Conservation (phyloP, 2,797 vertebrate species). For the Helicolenus hilgendorfi region DNA sequence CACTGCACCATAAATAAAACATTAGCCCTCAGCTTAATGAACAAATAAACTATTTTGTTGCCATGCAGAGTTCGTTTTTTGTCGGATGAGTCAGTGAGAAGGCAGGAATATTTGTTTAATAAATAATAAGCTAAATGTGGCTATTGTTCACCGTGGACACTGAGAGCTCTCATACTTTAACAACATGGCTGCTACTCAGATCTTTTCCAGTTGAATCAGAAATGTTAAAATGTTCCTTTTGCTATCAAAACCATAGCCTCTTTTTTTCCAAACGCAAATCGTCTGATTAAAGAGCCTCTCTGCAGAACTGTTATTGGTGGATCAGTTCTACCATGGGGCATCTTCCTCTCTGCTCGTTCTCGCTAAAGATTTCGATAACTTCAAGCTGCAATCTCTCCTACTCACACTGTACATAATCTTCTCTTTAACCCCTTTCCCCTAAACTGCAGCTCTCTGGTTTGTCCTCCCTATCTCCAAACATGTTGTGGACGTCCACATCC, state of each 20-base stretch:
- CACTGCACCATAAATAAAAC: slow-evolving; percentile 94
- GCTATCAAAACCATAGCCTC: slow-evolving; percentile 5
- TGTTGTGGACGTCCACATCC: slow-evolving; percentile 78
- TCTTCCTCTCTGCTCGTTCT: slow-evolving; percentile 31
- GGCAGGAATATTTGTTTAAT: slow-evolving; percentile 79
- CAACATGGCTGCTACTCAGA: background rate
- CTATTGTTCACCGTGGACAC: background rate
- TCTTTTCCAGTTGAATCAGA: slow-evolving; percentile 22
- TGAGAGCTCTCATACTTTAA: background rate
- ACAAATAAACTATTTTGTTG: slow-evolving; percentile 90
- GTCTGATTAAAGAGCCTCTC: slow-evolving; percentile 51
- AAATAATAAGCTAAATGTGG: slow-evolving; percentile 32
- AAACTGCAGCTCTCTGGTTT: slow-evolving; percentile 31
- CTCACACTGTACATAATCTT: slow-evolving; percentile 41
- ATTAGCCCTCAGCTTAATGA: slow-evolving; percentile 92
- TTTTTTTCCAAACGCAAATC: background rate
- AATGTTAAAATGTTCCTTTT: slow-evolving; percentile 35
- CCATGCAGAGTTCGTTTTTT: slow-evolving; percentile 91
- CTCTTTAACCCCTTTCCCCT: slow-evolving; percentile 43
- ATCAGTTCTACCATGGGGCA: slow-evolving; percentile 59
- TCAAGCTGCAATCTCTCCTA: slow-evolving; percentile 36
- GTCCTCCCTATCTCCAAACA: slow-evolving; percentile 68
- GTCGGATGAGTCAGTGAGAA: slow-evolving; percentile 91
- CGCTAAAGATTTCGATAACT: slow-evolving; percentile 44
- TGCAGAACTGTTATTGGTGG: slow-evolving; percentile 55